Base-by-base conservation (phyloP, 2,888 invertebrate genomes). In the Trichopria drosophilae region DNA sequence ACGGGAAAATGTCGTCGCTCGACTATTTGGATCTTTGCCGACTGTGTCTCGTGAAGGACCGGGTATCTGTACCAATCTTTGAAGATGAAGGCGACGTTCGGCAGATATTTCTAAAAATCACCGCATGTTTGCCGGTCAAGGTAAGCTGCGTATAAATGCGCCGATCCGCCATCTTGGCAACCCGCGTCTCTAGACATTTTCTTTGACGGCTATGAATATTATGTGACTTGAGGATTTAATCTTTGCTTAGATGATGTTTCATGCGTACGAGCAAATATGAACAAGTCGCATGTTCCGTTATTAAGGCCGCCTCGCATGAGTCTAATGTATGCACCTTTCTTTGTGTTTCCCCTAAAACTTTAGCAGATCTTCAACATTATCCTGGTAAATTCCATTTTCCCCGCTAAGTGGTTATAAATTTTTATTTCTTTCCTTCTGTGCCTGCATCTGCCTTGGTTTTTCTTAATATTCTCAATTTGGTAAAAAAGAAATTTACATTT, bases 111-210 rank as follows among this genome's bases (percentile, higher is more conserved):
- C 73, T 83, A 59, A 87, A 87, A 80, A 85, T 87, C 77, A 81
- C 84, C 54, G 78, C 85, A 62, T 86, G 86, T 74, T 80, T 87
- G 72, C 86, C 86, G 73, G 83, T 87, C 71, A 86, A 86, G 85
- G 87, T 87, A 82, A 75, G 75, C 63, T 9, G 10, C 10, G 55
- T 61, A 65, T 12, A 12, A 10, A 67, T 66, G 65, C 71, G 68
- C 67, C 71, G 65, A 48, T 43, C 69, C 70, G 73, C 72, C 73
- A 73, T 73, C 57, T 73, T 73, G 68, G 57, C 46, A 50, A 56
- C 37, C 18, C 9, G 7, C 22, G 20, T 12, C 20, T 12, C n/a
- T 19, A 13, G 9, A 19, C 22, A 23, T 23, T 13, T 15, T 15
- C 18, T 26, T 18, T 34, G 9, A n/a, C n/a, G 4, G 5, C 9